These are phyloP conservation scores for Mechanitis messenoides DNA, from an alignment of 2,888 invertebrate genomes.

Conservation along the genomic window DNA sequence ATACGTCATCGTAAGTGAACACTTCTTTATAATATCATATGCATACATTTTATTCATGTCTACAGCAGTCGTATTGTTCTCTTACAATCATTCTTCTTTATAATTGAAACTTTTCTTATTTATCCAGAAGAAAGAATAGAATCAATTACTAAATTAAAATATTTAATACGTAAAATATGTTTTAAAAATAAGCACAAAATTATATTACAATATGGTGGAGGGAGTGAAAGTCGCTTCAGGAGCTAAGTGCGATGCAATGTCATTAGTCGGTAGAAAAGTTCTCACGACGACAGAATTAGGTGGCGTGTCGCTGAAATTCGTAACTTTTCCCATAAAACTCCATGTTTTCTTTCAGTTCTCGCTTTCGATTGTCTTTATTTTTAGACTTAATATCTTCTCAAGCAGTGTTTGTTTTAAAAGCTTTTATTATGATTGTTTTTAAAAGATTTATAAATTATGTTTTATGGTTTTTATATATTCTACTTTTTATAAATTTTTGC, in stretches of 20 bases:
- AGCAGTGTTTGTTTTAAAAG: background rate
- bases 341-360: conserved; percentile 18
- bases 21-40: too few species aligned
- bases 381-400: conserved; percentile 1
- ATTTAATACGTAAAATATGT: conserved; percentile 4
- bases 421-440: background rate
- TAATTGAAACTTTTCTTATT: too few species aligned
- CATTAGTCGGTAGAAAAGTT: conserved; percentile 47
- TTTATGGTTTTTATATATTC: too few species aligned
- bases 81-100: too few species aligned
- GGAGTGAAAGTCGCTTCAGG: conserved; percentile 13
- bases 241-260: conserved; percentile 57
- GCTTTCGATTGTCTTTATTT: conserved; percentile 16
- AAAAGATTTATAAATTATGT: too few species aligned
- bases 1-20: too few species aligned
- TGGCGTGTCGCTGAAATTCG: conserved; percentile 39
- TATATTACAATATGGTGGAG: conserved; percentile 14
- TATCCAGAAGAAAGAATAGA: too few species aligned
- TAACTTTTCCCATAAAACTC: conserved; percentile 37
- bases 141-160: too few species aligned
- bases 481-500: too few species aligned
- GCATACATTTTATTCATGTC: too few species aligned
- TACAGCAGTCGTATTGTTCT: too few species aligned
- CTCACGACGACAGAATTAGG: conserved; percentile 39
- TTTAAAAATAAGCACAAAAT: background rate